Evolutionary conservation across 1,140 invertebrate species (phyloP), one percentile per base, ranked within the genome.

Genomic region (Monochamus saltuarius): DNA sequence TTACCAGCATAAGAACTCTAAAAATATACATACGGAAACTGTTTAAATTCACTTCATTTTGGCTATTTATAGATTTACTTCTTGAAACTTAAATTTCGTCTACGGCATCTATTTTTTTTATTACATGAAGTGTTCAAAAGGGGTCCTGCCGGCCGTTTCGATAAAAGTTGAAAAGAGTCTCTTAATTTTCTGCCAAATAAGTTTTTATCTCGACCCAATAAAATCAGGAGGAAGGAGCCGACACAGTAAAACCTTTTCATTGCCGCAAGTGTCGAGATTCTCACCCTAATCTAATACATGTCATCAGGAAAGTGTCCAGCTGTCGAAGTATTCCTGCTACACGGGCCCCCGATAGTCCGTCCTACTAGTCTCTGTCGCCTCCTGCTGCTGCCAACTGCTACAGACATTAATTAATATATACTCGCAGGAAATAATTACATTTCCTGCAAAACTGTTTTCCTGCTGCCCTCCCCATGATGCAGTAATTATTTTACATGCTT

Each of bases 391-490:
- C 66, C 68, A 69, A 68, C 73, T 75, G 74, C 69, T 73, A 59
- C 65, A 74, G 74, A 75, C 74, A 69, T 75, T 75, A 74, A 75
- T 75, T 75, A 75, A 74, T 75, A 75, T 74, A 74, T 74, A 73
- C 72, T 70, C 68, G 58, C 63, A 73, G 69, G 73, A 69, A 73
- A 73, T 70, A 72, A 72, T 72, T 72, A 69, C 66, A 70, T 72
- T 73, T 73, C 67, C 67, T 66, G 66, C 58, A 64, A 66, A 68
- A 71, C 67, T 56, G 59, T 63, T 65, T 68, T 59, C 64, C 64
- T 65, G 50, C 42, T 59, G 47, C 10, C 53, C 56, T 55, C 19
- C 59, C 57, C 61, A 61, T 58, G 45, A 58, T 61, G 61, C 59
- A 64, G 67, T 71, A 71, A 71, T 71, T 71, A 69, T 71, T 71